These are phyloP conservation scores for Stercorarius parasiticus DNA, from an alignment of 2,113 vertebrate genomes.

Conservation along the genomic window DNA sequence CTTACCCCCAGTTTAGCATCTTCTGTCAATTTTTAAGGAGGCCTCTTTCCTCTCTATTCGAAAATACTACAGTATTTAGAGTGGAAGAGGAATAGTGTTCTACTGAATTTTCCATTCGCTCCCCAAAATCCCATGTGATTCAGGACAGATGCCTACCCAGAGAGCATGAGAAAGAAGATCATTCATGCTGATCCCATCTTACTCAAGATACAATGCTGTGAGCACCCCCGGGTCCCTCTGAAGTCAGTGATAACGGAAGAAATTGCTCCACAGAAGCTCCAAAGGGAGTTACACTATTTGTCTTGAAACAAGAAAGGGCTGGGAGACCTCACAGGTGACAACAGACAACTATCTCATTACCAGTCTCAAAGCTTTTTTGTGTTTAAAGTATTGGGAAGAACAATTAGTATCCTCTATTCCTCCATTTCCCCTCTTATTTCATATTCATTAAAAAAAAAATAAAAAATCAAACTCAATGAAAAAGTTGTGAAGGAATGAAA, in stretches of 20 bases:
- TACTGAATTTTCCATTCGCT: not conserved
- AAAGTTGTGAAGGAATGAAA: constrained; percentile 33
- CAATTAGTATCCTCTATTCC: not conserved
- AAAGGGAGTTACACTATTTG: not conserved
- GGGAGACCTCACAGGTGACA: not conserved
- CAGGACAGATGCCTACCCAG: not conserved
- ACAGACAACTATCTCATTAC: not conserved
- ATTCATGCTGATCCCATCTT: not conserved
- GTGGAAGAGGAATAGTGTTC: not conserved
- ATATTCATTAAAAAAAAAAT: not conserved
- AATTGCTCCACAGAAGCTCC: not conserved
- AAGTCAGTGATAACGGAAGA: not conserved
- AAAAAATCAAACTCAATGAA: not conserved
- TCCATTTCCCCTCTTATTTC: not conserved
- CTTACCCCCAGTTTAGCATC: not conserved
- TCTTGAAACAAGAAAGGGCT: not conserved
- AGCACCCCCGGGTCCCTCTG: not conserved
- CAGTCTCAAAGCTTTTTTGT: not conserved
- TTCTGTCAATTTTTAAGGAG: not conserved
- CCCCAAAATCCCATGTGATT: not conserved
- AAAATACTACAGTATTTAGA: not conserved
- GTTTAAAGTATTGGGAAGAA: not conserved
- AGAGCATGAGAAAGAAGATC: not conserved
- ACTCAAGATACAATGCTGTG: not conserved
- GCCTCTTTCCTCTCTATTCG: not conserved